A percentile compares a stretch with the other conserved stretches of the same genome.
These are phyloP conservation scores for Zophobas morio DNA, from an alignment of 1,140 invertebrate species.

Conservation along the genomic window DNA sequence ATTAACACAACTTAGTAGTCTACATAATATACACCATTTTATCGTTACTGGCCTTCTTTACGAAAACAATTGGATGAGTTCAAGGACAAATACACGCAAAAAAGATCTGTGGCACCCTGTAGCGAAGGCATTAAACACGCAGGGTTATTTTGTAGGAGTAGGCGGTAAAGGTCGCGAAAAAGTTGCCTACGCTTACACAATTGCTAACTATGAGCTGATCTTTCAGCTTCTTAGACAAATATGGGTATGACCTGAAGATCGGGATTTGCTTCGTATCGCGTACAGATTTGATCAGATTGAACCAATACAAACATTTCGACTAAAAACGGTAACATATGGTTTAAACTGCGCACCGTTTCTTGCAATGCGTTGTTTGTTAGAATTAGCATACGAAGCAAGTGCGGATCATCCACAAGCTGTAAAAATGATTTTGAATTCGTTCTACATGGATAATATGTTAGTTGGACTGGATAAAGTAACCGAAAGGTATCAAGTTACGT, in stretches of 20 bases:
- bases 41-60: no score
- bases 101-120: no score
- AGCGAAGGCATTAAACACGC: no score
- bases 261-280: constrained; percentile 63
- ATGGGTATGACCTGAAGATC: constrained; percentile 57
- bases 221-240: constrained; percentile 59
- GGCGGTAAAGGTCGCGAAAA: no score
- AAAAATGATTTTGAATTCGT: constrained; percentile 61
- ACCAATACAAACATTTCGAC: constrained; percentile 51
- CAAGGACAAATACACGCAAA: no score
- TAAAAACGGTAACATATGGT: constrained; percentile 64
- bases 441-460: constrained; percentile 69
- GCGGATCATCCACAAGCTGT: constrained; percentile 58
- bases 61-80: no score
- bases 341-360: constrained; percentile 59
- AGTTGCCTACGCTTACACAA: no score
- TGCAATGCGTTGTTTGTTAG: constrained; percentile 58
- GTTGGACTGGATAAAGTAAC: constrained; percentile 60
- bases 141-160: no score
- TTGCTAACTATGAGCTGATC: no score
- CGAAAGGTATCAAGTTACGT: constrained; percentile 51
- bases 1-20: no score
- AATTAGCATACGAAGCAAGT: constrained; percentile 61
- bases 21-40: no score
- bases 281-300: constrained; percentile 58